Evolutionary conservation across 1,140 invertebrate genomes (phyloP), one percentile per base, ranked within the genome.

Genomic region (Chymomyza costata): DNA sequence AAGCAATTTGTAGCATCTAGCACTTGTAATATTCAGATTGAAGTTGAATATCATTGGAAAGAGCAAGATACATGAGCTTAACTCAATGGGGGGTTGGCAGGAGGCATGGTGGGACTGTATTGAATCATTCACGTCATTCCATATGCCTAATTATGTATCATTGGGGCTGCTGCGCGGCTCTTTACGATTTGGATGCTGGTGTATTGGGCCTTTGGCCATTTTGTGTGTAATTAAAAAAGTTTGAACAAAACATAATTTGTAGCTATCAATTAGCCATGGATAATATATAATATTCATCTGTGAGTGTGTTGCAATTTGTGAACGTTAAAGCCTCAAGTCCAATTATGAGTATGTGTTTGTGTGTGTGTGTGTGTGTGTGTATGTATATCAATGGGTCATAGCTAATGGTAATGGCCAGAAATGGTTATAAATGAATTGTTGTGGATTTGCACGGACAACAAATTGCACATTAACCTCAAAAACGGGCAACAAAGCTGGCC

Each of bases 121-220:
- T 40, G 40, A 19, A 51, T 50, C 45, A 48, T 65, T 56, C 46
- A 58, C 31, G 38, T 15, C 56, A 37, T 63, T 52, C 58, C 59
- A 73, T 67, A 63, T 37, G 58, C 37, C 53, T 76, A 76, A 76
- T 76, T 78, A 78, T 59, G 70, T 76, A 76, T 78, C 62, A 71
- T 66, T 65, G 57, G 53, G 41, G 43, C 38, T 17, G 14, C 45
- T 44, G 41, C 45, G 46, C 59, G n/a, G n/a, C n/a, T n/a, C n/a
- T n/a, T n/a, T n/a, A n/a, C n/a, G n/a, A n/a, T n/a, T n/a, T n/a
- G n/a, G n/a, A 55, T 55, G 66, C 54, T 50, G 52, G 3, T 25
- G 3, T 8, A 8, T 25, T 25, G 21, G 21, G 3, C 21, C 21
- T 25, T 25, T 8, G 21, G 21, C 21, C 8, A 25, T 40, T 52